These are phyloP conservation scores for Apis dorsata DNA, from an alignment of 1,140 invertebrate species.

Conservation along the genomic window DNA sequence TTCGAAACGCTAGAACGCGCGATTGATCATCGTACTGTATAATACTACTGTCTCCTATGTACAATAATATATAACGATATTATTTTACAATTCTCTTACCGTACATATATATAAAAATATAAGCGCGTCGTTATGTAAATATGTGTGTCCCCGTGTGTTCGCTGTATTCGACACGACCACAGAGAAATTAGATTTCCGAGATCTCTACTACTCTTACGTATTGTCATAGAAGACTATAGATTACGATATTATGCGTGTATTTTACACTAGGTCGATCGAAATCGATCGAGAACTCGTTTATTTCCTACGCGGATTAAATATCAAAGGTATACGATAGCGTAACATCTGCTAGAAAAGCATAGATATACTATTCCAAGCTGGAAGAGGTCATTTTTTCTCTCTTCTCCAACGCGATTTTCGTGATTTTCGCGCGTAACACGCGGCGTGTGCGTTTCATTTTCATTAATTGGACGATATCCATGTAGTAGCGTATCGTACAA, in stretches of 20 bases:
- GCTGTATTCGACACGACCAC: background rate
- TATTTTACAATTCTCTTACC: constrained; percentile 38
- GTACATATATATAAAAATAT: constrained; percentile 49
- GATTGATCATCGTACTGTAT: constrained; percentile 1
- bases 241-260: constrained; percentile 9
- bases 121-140: constrained; percentile 41
- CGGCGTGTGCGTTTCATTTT: background rate
- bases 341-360: background rate
- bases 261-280: constrained; percentile 18
- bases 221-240: constrained; percentile 46
- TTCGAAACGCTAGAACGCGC: constrained; percentile 12
- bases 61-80: constrained; percentile 12
- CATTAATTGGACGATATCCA: background rate
- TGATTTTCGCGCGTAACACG: background rate
- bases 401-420: background rate
- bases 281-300: constrained; percentile 24
- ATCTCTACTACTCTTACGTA: constrained; percentile 27
- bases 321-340: background rate
- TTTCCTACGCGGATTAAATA: constrained; percentile 19
- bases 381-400: background rate
- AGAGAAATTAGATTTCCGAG: constrained; percentile 12
- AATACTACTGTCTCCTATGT: constrained; percentile 31
- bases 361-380: background rate
- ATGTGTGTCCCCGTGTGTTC: background rate
- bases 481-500: background rate